Evolutionary conservation across 2,113 vertebrate genomes (phyloP).

Genomic region (Centrocercus urophasianus): DNA sequence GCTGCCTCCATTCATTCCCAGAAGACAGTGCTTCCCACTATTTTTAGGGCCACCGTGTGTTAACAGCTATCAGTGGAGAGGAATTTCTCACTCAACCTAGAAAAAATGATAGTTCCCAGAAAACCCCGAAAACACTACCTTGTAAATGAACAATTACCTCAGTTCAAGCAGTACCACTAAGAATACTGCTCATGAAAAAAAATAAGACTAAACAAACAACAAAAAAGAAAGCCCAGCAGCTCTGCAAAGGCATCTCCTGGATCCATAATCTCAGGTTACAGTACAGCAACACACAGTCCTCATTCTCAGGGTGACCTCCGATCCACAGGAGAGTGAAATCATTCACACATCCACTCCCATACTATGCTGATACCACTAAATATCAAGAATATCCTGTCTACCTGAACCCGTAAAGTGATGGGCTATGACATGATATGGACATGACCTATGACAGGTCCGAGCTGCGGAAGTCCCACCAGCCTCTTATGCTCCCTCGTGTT

Average conservation of each 20-base stretch:
- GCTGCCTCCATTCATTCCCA: conserved; percentile 29
- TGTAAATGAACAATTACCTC: background rate
- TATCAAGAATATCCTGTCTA: background rate
- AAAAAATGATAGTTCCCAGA: conserved; percentile 9
- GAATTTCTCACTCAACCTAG: conserved; percentile 40
- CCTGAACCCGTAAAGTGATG: fast-evolving
- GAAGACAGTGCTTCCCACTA: conserved; percentile 39
- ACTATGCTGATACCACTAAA: background rate
- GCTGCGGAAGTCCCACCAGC: background rate
- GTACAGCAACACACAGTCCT: background rate
- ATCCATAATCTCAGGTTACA: background rate
- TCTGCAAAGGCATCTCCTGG: background rate
- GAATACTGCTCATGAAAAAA: background rate
- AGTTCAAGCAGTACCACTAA: background rate
- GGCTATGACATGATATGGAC: background rate
- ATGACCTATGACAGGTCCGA: no score
- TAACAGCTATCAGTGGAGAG: conserved; percentile 26
- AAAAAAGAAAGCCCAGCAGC: background rate
- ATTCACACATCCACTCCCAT: fast-evolving
- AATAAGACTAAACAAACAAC: background rate
- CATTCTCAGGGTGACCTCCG: background rate
- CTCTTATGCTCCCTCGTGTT: background rate
- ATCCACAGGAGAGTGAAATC: fast-evolving
- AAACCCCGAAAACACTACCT: background rate
- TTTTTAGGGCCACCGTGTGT: conserved; percentile 49